Percentiles rank a stretch among this genome's conserved stretches.
Conservation (phyloP, 2,797 vertebrate genomes). For the Craterocephalus amniculus region DNA sequence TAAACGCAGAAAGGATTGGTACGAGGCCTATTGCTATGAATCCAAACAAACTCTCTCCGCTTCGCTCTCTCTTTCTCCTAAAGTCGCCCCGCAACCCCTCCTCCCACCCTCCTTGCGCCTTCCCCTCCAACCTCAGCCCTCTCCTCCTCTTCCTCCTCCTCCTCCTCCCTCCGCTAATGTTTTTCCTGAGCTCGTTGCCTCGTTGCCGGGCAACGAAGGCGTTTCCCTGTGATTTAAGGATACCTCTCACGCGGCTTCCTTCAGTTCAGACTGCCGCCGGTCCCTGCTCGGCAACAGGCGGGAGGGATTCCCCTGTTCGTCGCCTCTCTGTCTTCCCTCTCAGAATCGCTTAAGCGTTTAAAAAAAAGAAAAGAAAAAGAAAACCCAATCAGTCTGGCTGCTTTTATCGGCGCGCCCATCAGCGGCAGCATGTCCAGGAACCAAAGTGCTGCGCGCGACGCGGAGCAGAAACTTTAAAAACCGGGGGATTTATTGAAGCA, state of each 20-base stretch:
- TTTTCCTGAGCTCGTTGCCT: conserved; percentile 71
- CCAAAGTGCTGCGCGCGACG: conserved; percentile 39
- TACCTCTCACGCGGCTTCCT: conserved; percentile 69
- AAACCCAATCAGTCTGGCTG: conserved; percentile 13
- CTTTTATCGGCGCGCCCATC: conserved; percentile 41
- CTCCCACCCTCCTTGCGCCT: conserved; percentile 45
- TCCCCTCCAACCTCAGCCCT: no score
- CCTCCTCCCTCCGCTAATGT: conserved; percentile 55
- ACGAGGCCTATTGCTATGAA: conserved; percentile 77
- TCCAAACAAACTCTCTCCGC: conserved; percentile 79
- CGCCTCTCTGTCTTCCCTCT: conserved; percentile 59
- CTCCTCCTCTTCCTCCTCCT: conserved; percentile 22
- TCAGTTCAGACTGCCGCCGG: conserved; percentile 79
- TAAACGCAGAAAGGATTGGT: conserved; percentile 48
- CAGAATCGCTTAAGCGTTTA: conserved; percentile 16
- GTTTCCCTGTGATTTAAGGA: conserved; percentile 85
- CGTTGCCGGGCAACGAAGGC: conserved; percentile 80
- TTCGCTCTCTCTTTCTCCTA: conserved; percentile 26
- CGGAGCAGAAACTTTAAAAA: conserved; percentile 59
- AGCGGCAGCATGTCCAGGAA: conserved; percentile 64
- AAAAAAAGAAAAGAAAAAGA: no score
- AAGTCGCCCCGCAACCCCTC: no score
- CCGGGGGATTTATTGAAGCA: conserved; percentile 36
- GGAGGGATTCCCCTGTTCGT: conserved; percentile 76
- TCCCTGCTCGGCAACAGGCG: conserved; percentile 73